These are phyloP conservation scores for Taenioides sp. DNA, from an alignment of 2,797 vertebrate species.

Conservation along the genomic window DNA sequence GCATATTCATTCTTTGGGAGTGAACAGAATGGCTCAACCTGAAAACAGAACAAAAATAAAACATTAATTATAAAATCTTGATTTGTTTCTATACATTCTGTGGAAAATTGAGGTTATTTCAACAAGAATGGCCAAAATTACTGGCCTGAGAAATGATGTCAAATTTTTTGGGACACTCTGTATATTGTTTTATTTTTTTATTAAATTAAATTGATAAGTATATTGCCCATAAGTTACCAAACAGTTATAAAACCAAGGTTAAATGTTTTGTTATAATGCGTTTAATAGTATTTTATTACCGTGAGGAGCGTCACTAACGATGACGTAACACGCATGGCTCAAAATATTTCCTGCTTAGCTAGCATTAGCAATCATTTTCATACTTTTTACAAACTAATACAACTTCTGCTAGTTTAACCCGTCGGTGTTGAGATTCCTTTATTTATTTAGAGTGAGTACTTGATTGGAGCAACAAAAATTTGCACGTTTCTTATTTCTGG, in stretches of 20 bases:
- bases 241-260: background rate
- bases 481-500: too few species aligned
- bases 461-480: background rate
- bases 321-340: background rate
- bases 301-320: background rate
- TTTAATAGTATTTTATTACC: background rate
- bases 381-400: background rate
- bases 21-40: too few species aligned
- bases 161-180: too few species aligned
- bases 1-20: too few species aligned
- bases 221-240: background rate
- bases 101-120: too few species aligned
- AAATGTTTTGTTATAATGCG: background rate
- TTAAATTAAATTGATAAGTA: too few species aligned
- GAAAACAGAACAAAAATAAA: too few species aligned
- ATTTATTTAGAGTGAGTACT: background rate
- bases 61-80: too few species aligned
- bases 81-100: too few species aligned
- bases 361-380: background rate
- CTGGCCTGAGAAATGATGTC: too few species aligned
- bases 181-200: too few species aligned
- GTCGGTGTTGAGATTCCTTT: background rate
- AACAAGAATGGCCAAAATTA: too few species aligned
- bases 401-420: background rate
- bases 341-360: slow-evolving; percentile 12